These are phyloP conservation scores for Pyxicephalus adspersus DNA, from an alignment of 2,113 vertebrate genomes.

Conservation along the genomic window DNA sequence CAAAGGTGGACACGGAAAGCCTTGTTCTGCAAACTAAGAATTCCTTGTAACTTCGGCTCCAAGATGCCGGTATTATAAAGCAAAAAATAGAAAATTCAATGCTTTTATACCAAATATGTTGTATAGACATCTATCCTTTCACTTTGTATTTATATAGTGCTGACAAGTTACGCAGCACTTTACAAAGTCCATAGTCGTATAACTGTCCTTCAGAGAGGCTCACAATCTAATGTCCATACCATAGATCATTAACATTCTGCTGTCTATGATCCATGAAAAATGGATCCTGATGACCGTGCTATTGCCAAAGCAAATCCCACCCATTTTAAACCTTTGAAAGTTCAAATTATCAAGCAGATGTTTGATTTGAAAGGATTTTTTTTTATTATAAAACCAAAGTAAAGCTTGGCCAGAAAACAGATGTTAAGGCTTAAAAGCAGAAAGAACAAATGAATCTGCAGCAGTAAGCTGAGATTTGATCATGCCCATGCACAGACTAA, in stretches of 20 bases:
- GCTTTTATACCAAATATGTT: not conserved
- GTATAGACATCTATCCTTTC: no score
- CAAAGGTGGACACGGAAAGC: not conserved
- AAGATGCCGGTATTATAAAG: not conserved
- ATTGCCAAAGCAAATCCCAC: conserved; percentile 46
- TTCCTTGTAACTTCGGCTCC: not conserved
- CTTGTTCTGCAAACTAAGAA: not conserved
- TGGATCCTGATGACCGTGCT: conserved; percentile 11
- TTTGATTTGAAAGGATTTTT: conserved; percentile 54
- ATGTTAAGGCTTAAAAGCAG: conserved; percentile 60
- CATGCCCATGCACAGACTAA: conserved; percentile 2
- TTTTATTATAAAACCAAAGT: conserved; percentile 58
- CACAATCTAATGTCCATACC: no score
- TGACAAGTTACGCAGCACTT: no score
- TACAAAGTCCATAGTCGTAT: no score
- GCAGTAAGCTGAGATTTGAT: conserved; percentile 62
- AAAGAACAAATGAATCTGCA: conserved; percentile 54
- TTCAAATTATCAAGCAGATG: conserved; percentile 57
- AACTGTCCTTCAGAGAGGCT: no score
- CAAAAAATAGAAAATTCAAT: conserved; percentile 11
- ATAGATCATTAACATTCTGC: conserved; percentile 1
- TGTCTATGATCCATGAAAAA: not conserved
- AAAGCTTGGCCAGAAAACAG: conserved; percentile 61
- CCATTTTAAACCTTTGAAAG: conserved; percentile 48
- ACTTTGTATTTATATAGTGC: no score